Evolutionary conservation across 2,797 vertebrate genomes (phyloP), one percentile per base, ranked within the genome.

Genomic region (Petrocephalus sullivani): DNA sequence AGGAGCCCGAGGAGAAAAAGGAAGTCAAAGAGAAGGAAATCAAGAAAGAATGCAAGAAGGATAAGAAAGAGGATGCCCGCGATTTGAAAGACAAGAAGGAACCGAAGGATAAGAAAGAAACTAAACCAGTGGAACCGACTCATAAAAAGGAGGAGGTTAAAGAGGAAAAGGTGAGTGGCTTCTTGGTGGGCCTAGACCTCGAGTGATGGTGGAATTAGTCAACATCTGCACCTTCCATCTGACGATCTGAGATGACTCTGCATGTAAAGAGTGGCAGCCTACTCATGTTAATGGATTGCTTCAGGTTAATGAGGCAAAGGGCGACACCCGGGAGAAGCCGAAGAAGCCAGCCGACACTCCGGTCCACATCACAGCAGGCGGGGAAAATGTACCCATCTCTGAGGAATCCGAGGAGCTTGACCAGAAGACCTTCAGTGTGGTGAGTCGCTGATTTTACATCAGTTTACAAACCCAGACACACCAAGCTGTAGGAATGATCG

Each of bases 361-460:
- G 0, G 95, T 98, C 90, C 97, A 98, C 6, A 97, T 98, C 86
- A 97, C 97, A 2, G 95, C 97, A n/a, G 94, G 95, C 60, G 96
- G 97, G 88, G 98, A 99, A 8, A 96, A 94, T 1, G 94, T 97
- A 89, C 96, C 96, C 7, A 94, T 97, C 88, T 96, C 96, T 0
- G 98, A 99, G 92, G 98, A 99, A 91, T 97, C 98, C 2, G 98
- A 99, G 92, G 98, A 99, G 46, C 95, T 99, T 56, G 98, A 99
- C 95, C 98, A 99, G 94, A 99, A 97, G 93, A 99, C 98, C 3
- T 99, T 99, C 90, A 99, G 98, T 89, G 98, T 99, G 96, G 98
- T 99, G 94, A 92, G 97, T 93, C 81, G n/a, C 54, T 71, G 78
- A 16, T 71, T 21, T 46, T 16, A 82, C 9, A 46, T 82, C 7